Evolutionary conservation across 1,140 invertebrate species (phyloP).

Genomic region (Drosophila novamexicana): DNA sequence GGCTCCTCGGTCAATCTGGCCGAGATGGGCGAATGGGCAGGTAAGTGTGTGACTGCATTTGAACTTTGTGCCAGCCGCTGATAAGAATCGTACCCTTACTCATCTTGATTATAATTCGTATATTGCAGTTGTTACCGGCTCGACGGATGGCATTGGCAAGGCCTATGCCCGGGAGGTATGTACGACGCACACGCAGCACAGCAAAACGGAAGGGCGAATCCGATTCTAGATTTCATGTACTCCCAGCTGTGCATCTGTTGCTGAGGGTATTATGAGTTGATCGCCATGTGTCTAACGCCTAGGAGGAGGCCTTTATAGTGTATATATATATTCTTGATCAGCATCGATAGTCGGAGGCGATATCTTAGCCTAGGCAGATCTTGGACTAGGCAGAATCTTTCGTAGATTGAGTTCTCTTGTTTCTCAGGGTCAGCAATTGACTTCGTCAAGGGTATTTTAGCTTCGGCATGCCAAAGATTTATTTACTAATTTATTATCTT

Average conservation of each 20-base stretch:
- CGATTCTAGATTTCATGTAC: neutral
- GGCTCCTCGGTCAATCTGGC: constrained; percentile 84
- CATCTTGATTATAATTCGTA: constrained; percentile 43
- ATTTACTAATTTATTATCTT: neutral
- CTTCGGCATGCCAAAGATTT: neutral
- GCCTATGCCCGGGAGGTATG: constrained; percentile 91
- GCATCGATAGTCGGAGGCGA: neutral
- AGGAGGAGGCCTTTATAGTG: too few relatives aligned
- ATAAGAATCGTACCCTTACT: constrained; percentile 35
- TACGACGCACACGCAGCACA: constrained; percentile 20
- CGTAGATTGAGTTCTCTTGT: too few relatives aligned
- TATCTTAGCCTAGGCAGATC: too few relatives aligned
- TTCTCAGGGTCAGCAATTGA: too few relatives aligned
- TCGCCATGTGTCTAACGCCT: too few relatives aligned
- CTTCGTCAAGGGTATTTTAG: neutral
- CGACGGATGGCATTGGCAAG: constrained; percentile 97
- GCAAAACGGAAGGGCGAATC: neutral
- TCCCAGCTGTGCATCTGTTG: too few relatives aligned
- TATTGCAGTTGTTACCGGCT: constrained; percentile 93
- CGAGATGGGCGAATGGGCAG: constrained; percentile 85
- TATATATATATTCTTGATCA: neutral
- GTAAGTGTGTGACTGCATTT: constrained; percentile 71
- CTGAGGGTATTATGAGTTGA: too few relatives aligned
- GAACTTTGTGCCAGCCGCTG: constrained; percentile 20
- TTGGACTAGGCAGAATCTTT: too few relatives aligned